Evolutionary conservation across 2,797 vertebrate species (phyloP).

Genomic region (Eulemur albifrons): DNA sequence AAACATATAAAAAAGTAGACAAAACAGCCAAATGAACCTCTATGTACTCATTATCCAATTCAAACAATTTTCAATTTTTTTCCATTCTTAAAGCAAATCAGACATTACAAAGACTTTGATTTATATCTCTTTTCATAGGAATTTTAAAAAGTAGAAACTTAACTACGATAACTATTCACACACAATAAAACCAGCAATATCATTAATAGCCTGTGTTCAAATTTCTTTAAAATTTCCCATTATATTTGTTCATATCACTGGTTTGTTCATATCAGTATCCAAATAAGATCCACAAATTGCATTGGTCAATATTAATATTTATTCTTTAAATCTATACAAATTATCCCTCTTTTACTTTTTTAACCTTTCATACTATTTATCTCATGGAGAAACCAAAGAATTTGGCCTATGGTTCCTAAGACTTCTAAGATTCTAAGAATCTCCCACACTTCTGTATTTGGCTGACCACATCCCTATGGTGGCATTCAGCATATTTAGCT

Average conservation of each 20-base stretch:
- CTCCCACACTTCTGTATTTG: background rate
- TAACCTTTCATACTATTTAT: background rate
- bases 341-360: background rate
- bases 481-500: background rate
- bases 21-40: background rate
- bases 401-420: background rate
- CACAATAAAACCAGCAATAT: background rate
- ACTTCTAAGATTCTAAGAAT: background rate
- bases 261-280: background rate
- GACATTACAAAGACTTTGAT: background rate
- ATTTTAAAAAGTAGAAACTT: background rate
- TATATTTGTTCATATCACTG: background rate
- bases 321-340: background rate
- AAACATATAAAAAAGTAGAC: background rate
- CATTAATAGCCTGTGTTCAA: background rate
- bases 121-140: background rate
- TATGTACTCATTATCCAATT: background rate
- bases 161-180: background rate
- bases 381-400: background rate
- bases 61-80: background rate
- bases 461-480: background rate
- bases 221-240: slow-evolving; percentile 17
- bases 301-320: background rate
- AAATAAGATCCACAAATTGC: background rate
- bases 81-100: slow-evolving; percentile 36